These are phyloP conservation scores for Malurus splendens DNA, from an alignment of 2,797 vertebrate genomes.

Conservation along the genomic window DNA sequence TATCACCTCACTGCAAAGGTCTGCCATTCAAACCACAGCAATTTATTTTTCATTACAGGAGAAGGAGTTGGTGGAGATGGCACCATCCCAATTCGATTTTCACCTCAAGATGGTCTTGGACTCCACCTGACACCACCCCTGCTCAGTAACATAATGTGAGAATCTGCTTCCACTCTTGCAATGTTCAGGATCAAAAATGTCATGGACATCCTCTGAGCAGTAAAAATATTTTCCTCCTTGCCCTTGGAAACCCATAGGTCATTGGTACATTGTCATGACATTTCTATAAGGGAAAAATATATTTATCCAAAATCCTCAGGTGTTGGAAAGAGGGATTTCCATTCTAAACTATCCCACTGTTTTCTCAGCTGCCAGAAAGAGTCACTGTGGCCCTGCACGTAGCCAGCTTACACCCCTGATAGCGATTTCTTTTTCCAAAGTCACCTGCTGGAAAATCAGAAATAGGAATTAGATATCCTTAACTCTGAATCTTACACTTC, in stretches of 20 bases:
- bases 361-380: not conserved
- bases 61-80: not conserved
- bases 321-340: not conserved
- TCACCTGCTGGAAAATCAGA: not conserved
- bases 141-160: not conserved
- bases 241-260: not conserved
- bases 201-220: not conserved
- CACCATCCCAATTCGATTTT: not conserved
- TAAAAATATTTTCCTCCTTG: not conserved
- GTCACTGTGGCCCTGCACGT: not conserved
- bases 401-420: not conserved
- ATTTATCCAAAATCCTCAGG: not conserved
- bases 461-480: not conserved
- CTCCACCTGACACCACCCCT: not conserved
- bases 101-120: not conserved
- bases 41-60: not conserved
- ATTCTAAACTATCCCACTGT: not conserved
- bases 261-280: not conserved
- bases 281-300: not conserved
- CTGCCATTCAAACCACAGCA: rapidly evolving
- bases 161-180: not conserved
- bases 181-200: not conserved
- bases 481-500: not conserved
- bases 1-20: not conserved
- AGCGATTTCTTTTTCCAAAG: not conserved